These are phyloP conservation scores for Tribolium freemani DNA, from an alignment of 2,888 invertebrate species.

Conservation along the genomic window DNA sequence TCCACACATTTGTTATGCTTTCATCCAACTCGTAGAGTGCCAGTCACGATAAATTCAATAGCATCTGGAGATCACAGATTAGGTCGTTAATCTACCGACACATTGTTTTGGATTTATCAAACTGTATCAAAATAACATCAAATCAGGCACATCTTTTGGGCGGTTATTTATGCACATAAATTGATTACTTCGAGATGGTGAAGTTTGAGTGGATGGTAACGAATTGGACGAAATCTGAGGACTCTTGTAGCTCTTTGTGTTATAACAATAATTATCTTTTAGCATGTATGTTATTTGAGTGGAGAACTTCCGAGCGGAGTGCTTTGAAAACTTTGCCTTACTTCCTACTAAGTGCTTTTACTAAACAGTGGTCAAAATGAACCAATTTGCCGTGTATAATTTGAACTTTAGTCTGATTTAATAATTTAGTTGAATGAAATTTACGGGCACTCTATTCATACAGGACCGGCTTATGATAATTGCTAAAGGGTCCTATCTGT, in stretches of 20 bases:
- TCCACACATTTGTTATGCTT: not conserved
- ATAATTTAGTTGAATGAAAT: constrained; percentile 21
- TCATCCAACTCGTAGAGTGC: not conserved
- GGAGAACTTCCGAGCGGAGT: constrained; percentile 18
- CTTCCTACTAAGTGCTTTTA: constrained; percentile 30
- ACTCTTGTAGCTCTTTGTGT: constrained; percentile 11
- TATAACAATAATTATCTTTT: constrained; percentile 23
- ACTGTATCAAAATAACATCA: not conserved
- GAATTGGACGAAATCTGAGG: constrained; percentile 17
- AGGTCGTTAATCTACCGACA: not conserved
- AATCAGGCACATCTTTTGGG: not conserved
- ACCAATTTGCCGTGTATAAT: constrained; percentile 32
- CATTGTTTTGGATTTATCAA: not conserved
- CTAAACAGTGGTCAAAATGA: constrained; percentile 32
- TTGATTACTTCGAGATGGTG: not conserved
- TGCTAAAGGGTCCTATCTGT: constrained; percentile 9
- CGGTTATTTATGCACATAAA: not conserved
- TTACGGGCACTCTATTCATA: constrained; percentile 14
- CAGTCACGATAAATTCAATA: not conserved
- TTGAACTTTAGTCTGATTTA: constrained; percentile 27
- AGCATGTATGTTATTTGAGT: constrained; percentile 25
- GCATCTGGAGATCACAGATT: not conserved
- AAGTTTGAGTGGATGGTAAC: constrained; percentile 3
- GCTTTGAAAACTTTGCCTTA: constrained; percentile 29
- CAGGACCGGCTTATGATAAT: constrained; percentile 16